Evolutionary conservation across 1,140 invertebrate species (phyloP), one percentile per base, ranked within the genome.

Genomic region (Trypoxylus dichotomus): DNA sequence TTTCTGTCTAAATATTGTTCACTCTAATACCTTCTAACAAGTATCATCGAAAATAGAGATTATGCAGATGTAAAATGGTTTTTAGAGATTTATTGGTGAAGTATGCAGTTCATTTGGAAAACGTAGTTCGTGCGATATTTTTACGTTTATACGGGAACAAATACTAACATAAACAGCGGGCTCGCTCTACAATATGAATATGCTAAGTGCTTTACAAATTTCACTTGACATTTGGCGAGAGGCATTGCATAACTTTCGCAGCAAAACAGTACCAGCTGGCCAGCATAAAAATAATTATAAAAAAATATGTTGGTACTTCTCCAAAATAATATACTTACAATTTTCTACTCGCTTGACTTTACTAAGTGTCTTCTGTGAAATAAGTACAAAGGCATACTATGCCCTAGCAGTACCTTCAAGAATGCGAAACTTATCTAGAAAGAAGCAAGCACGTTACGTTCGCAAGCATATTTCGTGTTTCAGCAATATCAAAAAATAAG

Each of bases 321-420:
- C 60, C 60, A 68, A 68, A 68, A 68, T 68, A 60, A 68, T 27
- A 68, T 2, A 68, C 5, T 27, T 27, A 27, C 60, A 68, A 68
- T 68, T 68, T 68, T 24, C 60, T 13, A 8, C 60, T 68, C 5
- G 27, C 5, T 68, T 68, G 27, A 68, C 60, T 29, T 24, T 27
- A 68, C 27, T 68, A 68, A 15, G 11, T 27, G 10, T 68, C 27
- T 24, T 68, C 3, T 68, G 19, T 27, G 13, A 68, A 68, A 68
- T 27, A 27, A 68, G 60, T 27, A 13, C 10, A 25, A 68, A 68
- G 15, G 27, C 15, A 68, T 68, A 27, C 27, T 68, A 21, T 10
- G 10, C 8, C 21, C 27, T 10, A 68, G 60, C 24, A 19, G 6
- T 24, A 7, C 60, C 27, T 6, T 29, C 24, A 68, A 68, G 13